phyloP scores from a whole-genome alignment of 2,797 vertebrate species.

The Lagocephalus sceleratus region DNA sequence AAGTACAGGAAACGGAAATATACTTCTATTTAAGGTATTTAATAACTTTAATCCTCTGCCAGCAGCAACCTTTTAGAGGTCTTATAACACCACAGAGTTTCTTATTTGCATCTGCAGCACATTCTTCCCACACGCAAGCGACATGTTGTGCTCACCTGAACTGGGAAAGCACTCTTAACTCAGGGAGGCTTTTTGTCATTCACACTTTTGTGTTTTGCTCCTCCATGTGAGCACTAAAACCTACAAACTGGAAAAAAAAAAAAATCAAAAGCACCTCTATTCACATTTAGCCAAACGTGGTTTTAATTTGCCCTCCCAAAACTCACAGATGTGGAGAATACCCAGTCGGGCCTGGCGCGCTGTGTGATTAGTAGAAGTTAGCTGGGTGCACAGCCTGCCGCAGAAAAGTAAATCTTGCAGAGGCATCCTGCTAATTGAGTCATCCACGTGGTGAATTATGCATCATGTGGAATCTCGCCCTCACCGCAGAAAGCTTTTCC shows the following conservation, averaged over 20 bases:
- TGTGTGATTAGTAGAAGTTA: conserved; percentile 36
- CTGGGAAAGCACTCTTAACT: neutral
- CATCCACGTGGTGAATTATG: conserved; percentile 69
- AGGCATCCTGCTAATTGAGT: conserved; percentile 68
- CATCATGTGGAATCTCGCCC: conserved; percentile 59
- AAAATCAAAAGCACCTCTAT: neutral
- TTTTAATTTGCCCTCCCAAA: conserved; percentile 2
- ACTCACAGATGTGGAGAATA: conserved; percentile 9
- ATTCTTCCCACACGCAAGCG: neutral
- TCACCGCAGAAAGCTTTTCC: conserved; percentile 44
- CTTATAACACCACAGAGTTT: neutral
- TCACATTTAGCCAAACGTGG: conserved; percentile 14
- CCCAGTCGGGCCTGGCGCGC: conserved; percentile 2
- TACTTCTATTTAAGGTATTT: too few relatives aligned
- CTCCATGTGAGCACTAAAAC: conserved; percentile 3
- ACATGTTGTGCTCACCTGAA: neutral
- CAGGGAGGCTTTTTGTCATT: neutral
- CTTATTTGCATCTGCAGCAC: neutral
- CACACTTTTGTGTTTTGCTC: neutral
- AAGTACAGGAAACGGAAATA: too few relatives aligned
- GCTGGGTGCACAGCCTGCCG: conserved; percentile 10
- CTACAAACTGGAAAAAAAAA: neutral
- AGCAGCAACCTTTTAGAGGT: too few relatives aligned
- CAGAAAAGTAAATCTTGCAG: conserved; percentile 40
- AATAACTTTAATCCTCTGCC: too few relatives aligned